A percentile compares a stretch with the other conserved stretches of the same genome.
These are phyloP conservation scores for Hypercompe scribonia DNA, from an alignment of 2,888 invertebrate genomes.

Conservation along the genomic window DNA sequence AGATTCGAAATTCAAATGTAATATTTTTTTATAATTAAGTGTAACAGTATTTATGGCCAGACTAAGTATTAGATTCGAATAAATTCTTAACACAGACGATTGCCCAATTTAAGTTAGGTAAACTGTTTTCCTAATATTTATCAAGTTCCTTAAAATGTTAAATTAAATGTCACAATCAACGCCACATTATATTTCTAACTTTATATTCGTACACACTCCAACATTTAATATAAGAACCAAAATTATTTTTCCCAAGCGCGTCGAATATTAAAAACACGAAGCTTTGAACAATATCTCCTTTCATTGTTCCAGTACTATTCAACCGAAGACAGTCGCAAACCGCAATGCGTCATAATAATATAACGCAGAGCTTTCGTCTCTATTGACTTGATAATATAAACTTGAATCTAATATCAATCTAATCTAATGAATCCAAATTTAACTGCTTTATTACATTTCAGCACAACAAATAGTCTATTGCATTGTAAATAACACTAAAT, in stretches of 20 bases:
- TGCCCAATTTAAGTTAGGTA: background rate
- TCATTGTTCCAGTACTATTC: conserved; percentile 6
- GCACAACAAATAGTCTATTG: background rate
- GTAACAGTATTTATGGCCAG: too few relatives aligned
- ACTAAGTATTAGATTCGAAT: background rate
- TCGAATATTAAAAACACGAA: conserved; percentile 1
- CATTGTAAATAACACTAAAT: background rate
- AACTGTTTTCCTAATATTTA: background rate
- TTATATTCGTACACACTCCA: background rate
- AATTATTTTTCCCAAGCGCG: conserved; percentile 3
- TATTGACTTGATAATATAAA: conserved; percentile 1
- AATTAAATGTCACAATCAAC: background rate
- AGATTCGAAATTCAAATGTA: too few relatives aligned
- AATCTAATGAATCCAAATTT: background rate
- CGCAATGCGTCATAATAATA: conserved; percentile 61
- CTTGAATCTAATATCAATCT: background rate
- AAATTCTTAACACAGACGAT: background rate
- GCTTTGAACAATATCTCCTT: conserved; percentile 2
- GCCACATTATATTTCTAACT: background rate
- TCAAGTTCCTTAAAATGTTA: background rate
- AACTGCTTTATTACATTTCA: background rate
- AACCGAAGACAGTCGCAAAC: conserved; percentile 41
- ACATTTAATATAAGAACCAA: background rate
- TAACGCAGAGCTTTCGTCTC: background rate
- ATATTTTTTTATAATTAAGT: too few relatives aligned